Evolutionary conservation across 2,113 vertebrate species (phyloP), one percentile per base, ranked within the genome.

Genomic region (Thinocorus orbignyianus): DNA sequence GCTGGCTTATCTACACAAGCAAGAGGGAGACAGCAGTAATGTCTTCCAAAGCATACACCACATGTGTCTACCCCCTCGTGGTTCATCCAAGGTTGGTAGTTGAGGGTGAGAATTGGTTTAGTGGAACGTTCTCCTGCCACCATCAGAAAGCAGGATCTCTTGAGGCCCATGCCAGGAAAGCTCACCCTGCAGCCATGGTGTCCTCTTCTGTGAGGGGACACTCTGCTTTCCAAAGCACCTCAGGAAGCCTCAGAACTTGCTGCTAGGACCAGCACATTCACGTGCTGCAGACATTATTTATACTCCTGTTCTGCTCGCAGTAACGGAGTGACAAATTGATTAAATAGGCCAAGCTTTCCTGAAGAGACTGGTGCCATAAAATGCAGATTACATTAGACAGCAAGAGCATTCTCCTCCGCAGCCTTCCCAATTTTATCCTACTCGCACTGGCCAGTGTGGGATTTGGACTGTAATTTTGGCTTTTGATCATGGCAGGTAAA

Each of bases 21-120:
- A 51, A 65, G 51, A 83, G 44, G 46, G 26, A 76, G 41, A 17
- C 17, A 10, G 11, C 4, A 20, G 62, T 19, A 10, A 25, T 2
- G n/a, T 25, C 57, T 66, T 58, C n/a, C 61, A 17, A 28, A 66
- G 81, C 48, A 61, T 69, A n/a, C 7, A 23, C 15, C 49, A 14
- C 10, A 17, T 6, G 15, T 15, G 33, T 35, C 57, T 28, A 18
- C 4, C 9, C 31, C 33, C 6, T 31, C 1, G 0, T 12, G n/a
- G 24, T 6, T 44, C 5, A 2, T 26, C 15, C 37, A 62, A 62
- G 26, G 41, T 35, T 31, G 28, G 69, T 15, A 31, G 52, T 30
- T 16, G 44, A 15, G n/a, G 30, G 54, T 13, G 26, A 66, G 88
- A 68, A 24, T 7, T 31, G 11, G 13, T 54, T 86, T 42, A 14